These are phyloP conservation scores for Olivierus martensii DNA, from an alignment of 1,140 invertebrate genomes.

Conservation along the genomic window DNA sequence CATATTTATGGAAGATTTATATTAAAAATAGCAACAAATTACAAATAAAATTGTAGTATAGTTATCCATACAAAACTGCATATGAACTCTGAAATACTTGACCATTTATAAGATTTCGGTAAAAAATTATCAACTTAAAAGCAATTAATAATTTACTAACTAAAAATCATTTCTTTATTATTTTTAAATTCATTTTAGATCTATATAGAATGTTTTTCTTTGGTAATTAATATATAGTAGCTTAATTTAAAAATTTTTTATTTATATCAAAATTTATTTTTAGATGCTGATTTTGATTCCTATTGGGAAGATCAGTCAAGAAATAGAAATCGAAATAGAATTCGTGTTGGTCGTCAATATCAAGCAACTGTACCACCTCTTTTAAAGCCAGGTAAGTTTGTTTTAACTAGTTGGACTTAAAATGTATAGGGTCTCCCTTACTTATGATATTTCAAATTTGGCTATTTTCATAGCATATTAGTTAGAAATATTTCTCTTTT, in stretches of 20 bases:
- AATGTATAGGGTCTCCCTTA: neutral
- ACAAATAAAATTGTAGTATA: no score
- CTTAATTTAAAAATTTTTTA: neutral
- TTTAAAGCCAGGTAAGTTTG: constrained; percentile 18
- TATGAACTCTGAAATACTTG: no score
- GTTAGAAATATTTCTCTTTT: neutral
- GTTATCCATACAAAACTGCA: no score
- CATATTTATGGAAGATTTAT: no score
- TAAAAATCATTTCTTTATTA: no score
- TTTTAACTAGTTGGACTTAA: neutral
- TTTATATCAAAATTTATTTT: constrained; percentile 2
- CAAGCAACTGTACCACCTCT: constrained; percentile 23
- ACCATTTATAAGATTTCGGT: no score
- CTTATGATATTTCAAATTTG: neutral
- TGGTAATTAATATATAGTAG: no score
- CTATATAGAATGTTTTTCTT: no score
- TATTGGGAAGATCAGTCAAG: constrained; percentile 26
- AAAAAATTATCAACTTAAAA: no score
- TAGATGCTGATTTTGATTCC: constrained; percentile 25
- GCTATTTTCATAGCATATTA: neutral
- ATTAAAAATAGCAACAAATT: no score
- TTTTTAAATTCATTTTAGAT: no score
- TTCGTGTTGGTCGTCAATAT: constrained; percentile 25
- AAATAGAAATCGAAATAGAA: constrained; percentile 24
- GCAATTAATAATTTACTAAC: no score